Evolutionary conservation across 2,797 vertebrate species (phyloP).

Genomic region (Lagodon rhomboides): DNA sequence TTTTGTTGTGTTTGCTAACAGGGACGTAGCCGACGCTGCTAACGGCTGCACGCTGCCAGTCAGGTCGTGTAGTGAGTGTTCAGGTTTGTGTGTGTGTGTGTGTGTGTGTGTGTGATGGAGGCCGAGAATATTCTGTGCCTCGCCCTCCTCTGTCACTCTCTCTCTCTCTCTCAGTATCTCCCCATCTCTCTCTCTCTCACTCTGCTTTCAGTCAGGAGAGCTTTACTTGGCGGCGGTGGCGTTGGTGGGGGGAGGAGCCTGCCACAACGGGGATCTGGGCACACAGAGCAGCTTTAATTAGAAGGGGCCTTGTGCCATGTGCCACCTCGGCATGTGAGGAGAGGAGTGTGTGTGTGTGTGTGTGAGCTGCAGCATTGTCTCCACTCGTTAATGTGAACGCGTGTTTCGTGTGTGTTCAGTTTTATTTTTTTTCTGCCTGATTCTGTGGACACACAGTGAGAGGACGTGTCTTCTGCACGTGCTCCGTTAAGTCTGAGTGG

Average conservation of each 20-base stretch:
- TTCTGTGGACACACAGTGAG: slow-evolving; percentile 1
- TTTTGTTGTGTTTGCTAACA: slow-evolving; percentile 37
- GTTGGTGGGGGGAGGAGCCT: slow-evolving; percentile 76
- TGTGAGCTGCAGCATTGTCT: slow-evolving; percentile 49
- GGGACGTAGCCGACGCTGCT: slow-evolving; percentile 49
- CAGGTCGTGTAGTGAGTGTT: slow-evolving; percentile 33
- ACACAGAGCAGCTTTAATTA: slow-evolving; percentile 86
- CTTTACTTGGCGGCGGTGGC: slow-evolving; percentile 59
- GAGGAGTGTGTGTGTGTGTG: slow-evolving; percentile 47
- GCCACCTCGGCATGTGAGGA: slow-evolving; percentile 70
- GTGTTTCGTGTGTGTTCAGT: slow-evolving; percentile 4
- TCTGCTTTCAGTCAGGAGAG: slow-evolving; percentile 64
- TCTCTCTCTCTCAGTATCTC: slow-evolving; percentile 41
- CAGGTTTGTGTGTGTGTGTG: slow-evolving; percentile 35
- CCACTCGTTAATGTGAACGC: not conserved
- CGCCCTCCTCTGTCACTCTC: slow-evolving; percentile 34
- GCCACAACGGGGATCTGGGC: slow-evolving; percentile 74
- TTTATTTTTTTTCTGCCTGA: slow-evolving; percentile 2
- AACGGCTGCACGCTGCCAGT: slow-evolving; percentile 33
- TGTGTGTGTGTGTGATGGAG: slow-evolving; percentile 47
- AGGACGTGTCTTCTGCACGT: not conserved
- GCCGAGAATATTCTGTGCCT: slow-evolving; percentile 50
- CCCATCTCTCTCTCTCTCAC: slow-evolving; percentile 54
- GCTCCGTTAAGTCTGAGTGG: not conserved
- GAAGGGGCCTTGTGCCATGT: slow-evolving; percentile 81